These are phyloP conservation scores for Coptotermes formosanus DNA, from an alignment of 1,140 invertebrate species.

Conservation along the genomic window DNA sequence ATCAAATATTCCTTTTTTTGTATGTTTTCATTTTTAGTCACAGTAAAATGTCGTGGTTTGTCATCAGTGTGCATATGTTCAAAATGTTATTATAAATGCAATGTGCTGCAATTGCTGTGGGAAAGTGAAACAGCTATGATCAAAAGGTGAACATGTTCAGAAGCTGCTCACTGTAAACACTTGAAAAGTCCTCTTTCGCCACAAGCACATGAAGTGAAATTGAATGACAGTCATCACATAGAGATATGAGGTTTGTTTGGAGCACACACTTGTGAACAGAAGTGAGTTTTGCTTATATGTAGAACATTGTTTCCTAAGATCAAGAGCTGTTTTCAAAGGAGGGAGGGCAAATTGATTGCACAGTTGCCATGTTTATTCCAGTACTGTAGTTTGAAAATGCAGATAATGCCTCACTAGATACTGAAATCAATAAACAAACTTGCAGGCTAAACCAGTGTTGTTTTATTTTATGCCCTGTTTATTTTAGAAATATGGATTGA, in stretches of 20 bases:
- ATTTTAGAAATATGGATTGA: too few species aligned
- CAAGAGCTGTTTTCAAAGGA: slow-evolving; percentile 7
- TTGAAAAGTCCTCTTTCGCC: too few species aligned
- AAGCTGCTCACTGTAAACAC: neutral
- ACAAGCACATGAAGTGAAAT: neutral
- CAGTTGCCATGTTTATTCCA: slow-evolving; percentile 11
- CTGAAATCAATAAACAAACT: slow-evolving; percentile 29
- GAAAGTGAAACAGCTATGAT: neutral
- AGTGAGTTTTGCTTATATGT: neutral
- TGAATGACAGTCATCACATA: neutral
- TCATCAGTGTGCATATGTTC: slow-evolving; percentile 10
- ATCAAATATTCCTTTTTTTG: neutral
- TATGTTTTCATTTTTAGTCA: slow-evolving; percentile 19
- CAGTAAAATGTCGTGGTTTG: slow-evolving; percentile 26
- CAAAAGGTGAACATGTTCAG: neutral
- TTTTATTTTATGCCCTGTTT: too few species aligned
- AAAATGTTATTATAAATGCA: slow-evolving; percentile 1
- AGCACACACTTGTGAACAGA: too few species aligned
- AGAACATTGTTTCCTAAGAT: neutral
- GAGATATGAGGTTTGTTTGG: too few species aligned
- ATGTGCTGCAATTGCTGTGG: slow-evolving; percentile 1
- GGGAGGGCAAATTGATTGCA: slow-evolving; percentile 1
- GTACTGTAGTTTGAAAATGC: neutral
- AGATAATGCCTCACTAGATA: slow-evolving; percentile 24
- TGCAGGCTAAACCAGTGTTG: neutral